A percentile compares a stretch with the other conserved stretches of the same genome.
Conservation (phyloP, 2,797 vertebrate species). For the Poeciliopsis paucimaculata region DNA sequence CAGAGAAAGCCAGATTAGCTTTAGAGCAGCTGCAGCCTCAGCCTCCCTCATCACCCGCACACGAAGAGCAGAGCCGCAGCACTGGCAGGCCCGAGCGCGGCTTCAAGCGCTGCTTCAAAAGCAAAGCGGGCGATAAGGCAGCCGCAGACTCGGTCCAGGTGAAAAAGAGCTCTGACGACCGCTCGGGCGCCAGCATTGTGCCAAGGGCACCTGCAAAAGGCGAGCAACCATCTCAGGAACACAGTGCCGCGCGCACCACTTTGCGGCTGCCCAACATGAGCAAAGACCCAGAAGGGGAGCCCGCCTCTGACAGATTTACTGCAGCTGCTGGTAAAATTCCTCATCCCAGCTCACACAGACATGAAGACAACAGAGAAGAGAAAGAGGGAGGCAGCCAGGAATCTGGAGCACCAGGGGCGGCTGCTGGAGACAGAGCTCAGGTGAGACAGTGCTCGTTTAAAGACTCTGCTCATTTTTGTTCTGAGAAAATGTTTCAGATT, state of each 20-base stretch:
- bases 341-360: constrained; percentile 27
- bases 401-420: constrained; percentile 11
- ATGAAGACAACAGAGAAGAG: constrained; percentile 50
- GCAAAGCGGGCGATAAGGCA: constrained; percentile 70
- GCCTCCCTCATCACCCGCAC: constrained; percentile 42
- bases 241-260: constrained; percentile 64
- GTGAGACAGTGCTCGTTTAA: constrained; percentile 50
- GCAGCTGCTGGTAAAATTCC: constrained; percentile 40
- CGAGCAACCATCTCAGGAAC: constrained; percentile 59
- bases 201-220: constrained; percentile 3
- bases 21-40: constrained; percentile 36
- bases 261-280: constrained; percentile 46
- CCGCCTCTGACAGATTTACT: constrained; percentile 33
- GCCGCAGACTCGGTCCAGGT: constrained; percentile 33
- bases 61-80: constrained; percentile 71
- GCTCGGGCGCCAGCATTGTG: constrained; percentile 11
- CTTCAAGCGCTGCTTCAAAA: constrained; percentile 82
- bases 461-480: background rate
- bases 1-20: constrained; percentile 49
- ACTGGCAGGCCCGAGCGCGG: constrained; percentile 81
- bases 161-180: constrained; percentile 55
- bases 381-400: constrained; percentile 36
- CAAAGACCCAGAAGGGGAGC: constrained; percentile 44
- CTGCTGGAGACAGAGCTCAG: constrained; percentile 56
- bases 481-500: background rate